These are phyloP conservation scores for Chalcosyrphus nemorum DNA, from an alignment of 2,888 invertebrate species.

Conservation along the genomic window DNA sequence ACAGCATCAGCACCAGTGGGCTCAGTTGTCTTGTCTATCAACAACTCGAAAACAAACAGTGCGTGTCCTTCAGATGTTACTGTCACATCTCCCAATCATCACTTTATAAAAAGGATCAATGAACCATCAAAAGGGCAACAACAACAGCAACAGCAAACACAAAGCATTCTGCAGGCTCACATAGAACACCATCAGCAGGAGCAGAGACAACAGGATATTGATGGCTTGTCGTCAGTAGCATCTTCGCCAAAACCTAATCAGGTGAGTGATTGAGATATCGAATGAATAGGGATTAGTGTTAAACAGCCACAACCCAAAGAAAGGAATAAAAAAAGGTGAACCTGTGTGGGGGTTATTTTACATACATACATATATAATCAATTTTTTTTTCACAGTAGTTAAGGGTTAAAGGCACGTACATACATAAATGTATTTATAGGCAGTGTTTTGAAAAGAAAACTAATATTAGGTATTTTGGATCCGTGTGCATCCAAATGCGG, in stretches of 20 bases:
- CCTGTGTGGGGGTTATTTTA: no score
- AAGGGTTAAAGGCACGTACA: no score
- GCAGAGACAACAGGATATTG: constrained; percentile 50
- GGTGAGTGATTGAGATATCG: constrained; percentile 47
- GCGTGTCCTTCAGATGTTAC: constrained; percentile 3
- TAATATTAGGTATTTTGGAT: no score
- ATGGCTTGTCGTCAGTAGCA: constrained; percentile 32
- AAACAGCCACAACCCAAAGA: background rate
- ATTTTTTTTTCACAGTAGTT: background rate
- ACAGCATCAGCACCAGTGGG: background rate
- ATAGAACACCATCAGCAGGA: constrained; percentile 58
- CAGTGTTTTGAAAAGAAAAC: no score
- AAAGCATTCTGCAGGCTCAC: constrained; percentile 22
- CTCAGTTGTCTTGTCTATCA: background rate
- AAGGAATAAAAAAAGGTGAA: background rate
- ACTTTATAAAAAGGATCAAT: constrained; percentile 60
- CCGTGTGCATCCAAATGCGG: no score
- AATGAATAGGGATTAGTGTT: background rate
- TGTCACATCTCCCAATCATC: constrained; percentile 39
- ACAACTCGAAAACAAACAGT: constrained; percentile 24
- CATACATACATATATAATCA: no score
- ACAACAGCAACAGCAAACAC: constrained; percentile 34
- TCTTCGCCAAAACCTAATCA: constrained; percentile 64
- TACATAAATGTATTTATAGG: no score
- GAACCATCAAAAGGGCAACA: constrained; percentile 53